Conservation (phyloP, 2,888 invertebrate species). For the Cephus rjabovi region DNA sequence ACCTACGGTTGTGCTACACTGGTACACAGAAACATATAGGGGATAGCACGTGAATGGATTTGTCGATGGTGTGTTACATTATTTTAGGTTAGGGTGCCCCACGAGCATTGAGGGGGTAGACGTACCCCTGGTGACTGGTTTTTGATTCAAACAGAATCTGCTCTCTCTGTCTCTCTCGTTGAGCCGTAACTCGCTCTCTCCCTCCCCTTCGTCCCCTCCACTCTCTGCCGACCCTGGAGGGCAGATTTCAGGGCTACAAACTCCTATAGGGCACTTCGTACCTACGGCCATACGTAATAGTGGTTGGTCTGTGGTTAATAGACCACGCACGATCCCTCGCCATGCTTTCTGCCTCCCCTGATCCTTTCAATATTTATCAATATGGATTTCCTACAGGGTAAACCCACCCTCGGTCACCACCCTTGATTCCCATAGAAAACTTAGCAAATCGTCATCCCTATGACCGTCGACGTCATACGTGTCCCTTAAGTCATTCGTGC, state of each 20-base stretch:
- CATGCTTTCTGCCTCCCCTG: background rate
- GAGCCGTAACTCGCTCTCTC: background rate
- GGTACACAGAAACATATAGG: conserved; percentile 21
- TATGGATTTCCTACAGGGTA: background rate
- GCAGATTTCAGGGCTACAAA: background rate
- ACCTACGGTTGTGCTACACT: background rate
- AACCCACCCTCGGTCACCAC: background rate
- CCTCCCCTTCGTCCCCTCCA: background rate
- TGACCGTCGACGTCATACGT: background rate
- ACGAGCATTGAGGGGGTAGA: background rate
- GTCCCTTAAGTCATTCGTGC: background rate
- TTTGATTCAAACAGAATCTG: background rate
- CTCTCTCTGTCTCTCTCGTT: background rate
- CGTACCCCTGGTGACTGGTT: background rate
- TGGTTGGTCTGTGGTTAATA: conserved; percentile 48
- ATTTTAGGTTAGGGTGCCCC: conserved; percentile 39
- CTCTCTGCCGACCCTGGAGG: background rate
- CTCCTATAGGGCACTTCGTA: conserved; percentile 40
- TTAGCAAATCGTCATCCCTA: background rate
- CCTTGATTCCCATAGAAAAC: background rate
- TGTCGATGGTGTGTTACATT: conserved; percentile 50
- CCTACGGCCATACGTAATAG: conserved; percentile 35
- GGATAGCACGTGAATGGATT: conserved; percentile 54
- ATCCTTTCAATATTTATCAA: background rate
- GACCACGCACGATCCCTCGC: conserved; percentile 12